Base-by-base conservation (phyloP, 2,888 invertebrate genomes). In the Trypoxylon attenuatum region DNA sequence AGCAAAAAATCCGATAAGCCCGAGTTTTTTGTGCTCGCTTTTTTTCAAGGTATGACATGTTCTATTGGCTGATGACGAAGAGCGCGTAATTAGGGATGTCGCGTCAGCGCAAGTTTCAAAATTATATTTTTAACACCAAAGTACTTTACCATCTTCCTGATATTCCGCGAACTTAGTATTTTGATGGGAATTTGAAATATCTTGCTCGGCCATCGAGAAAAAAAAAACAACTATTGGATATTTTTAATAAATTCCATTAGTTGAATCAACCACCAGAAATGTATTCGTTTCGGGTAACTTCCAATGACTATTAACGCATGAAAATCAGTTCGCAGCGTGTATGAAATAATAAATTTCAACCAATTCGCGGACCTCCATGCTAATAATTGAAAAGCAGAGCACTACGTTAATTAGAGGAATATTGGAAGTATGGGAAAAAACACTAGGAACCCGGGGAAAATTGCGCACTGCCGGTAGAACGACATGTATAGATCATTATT, bases 231-330 rank as follows among this genome's bases (percentile, higher is more conserved):
- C 47, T 56, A 53, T 29, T 42, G 52, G 33, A 19, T 47, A 29
- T 21, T 49, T 29, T 47, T 38, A 22, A 38, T 63, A n/a, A 66
- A 66, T 64, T 64, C 47, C 49, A 57, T 66, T 52, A 50, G 29
- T 15, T 43, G 29, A 22, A 49, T 18, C 33, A 5, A 15, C 38
- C 39, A 13, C 45, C 27, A 15, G 13, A 13, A 46, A 21, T 29
- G 52, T 52, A 43, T 63, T n/a, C n/a, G n/a, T n/a, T n/a, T n/a
- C n/a, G n/a, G n/a, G n/a, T n/a, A n/a, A n/a, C n/a, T n/a, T n/a
- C n/a, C n/a, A n/a, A n/a, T n/a, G n/a, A n/a, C n/a, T n/a, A n/a
- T n/a, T n/a, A n/a, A n/a, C n/a, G n/a, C n/a, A n/a, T n/a, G n/a
- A n/a, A n/a, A n/a, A n/a, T n/a, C n/a, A n/a, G n/a, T n/a, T n/a